Evolutionary conservation across 2,888 invertebrate genomes (phyloP).

Genomic region (Eupeodes luniger): DNA sequence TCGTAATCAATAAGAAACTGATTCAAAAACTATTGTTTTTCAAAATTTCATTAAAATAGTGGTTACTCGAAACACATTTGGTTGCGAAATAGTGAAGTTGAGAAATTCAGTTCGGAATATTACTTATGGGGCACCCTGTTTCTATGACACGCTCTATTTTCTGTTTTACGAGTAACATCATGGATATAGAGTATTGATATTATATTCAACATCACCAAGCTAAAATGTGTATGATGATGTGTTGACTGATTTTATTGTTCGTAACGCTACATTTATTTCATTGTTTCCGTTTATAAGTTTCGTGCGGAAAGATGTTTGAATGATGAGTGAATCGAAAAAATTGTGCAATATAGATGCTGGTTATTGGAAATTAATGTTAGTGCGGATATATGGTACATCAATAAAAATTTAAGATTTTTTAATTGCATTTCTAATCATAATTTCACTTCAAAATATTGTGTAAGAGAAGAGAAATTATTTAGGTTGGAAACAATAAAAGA

Average conservation of each 20-base stretch:
- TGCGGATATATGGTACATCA: not conserved
- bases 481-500: too few relatives aligned
- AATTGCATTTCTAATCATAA: not conserved
- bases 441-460: too few relatives aligned
- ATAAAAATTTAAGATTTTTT: not conserved
- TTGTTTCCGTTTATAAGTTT: constrained; percentile 42
- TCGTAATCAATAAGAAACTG: too few relatives aligned
- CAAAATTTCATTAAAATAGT: too few relatives aligned
- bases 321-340: constrained; percentile 8
- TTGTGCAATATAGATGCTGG: not conserved
- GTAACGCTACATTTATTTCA: constrained; percentile 60
- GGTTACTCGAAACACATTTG: too few relatives aligned
- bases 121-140: too few relatives aligned
- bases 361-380: not conserved
- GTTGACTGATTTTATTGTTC: constrained; percentile 62
- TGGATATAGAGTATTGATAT: constrained; percentile 40
- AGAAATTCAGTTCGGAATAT: too few relatives aligned
- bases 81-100: too few relatives aligned
- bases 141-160: constrained; percentile 26
- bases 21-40: too few relatives aligned
- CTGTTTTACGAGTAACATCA: not conserved
- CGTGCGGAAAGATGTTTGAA: constrained; percentile 26
- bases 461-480: too few relatives aligned
- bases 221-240: constrained; percentile 59
- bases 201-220: constrained; percentile 28